Evolutionary conservation across 2,888 invertebrate species (phyloP).

Genomic region (Phyllotreta cruciferae): DNA sequence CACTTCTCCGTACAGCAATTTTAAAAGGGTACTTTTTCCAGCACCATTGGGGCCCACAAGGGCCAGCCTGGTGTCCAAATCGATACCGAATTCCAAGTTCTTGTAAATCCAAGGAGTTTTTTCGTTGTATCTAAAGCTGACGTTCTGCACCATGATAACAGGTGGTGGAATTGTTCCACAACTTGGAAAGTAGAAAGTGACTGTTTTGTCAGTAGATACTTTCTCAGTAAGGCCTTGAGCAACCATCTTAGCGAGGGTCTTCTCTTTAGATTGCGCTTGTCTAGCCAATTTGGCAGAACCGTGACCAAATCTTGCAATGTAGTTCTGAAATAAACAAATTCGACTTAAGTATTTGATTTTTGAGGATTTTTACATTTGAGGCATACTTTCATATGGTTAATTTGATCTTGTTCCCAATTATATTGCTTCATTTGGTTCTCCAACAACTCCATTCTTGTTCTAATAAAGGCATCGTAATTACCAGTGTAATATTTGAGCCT

Average conservation of each 20-base stretch:
- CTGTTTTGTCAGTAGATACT: conserved; percentile 87
- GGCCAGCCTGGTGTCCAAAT: conserved; percentile 93
- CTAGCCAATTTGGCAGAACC: conserved; percentile 98
- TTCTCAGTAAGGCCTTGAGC: conserved; percentile 97
- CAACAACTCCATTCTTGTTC: conserved; percentile 90
- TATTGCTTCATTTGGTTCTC: conserved; percentile 99
- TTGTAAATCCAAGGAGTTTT: conserved; percentile 91
- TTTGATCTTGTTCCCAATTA: conserved; percentile 99
- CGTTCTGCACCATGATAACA: conserved; percentile 99
- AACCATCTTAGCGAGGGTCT: conserved; percentile 99
- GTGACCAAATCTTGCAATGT: conserved; percentile 99
- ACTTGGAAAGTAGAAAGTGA: conserved; percentile 94
- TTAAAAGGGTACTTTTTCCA: conserved; percentile 97
- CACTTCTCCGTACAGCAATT: conserved; percentile 93
- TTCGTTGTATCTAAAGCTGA: conserved; percentile 92
- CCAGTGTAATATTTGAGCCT: conserved; percentile 90
- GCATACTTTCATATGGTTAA: conserved; percentile 94
- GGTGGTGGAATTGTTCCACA: conserved; percentile 98
- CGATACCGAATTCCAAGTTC: conserved; percentile 98
- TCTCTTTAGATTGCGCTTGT: conserved; percentile 99
- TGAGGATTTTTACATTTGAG: background rate
- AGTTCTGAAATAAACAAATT: conserved; percentile 71
- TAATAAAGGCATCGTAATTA: conserved; percentile 96
- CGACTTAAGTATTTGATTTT: background rate
- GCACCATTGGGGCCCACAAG: conserved; percentile 98